Base-by-base conservation (phyloP, 2,797 vertebrate genomes). In the Anniella stebbinsi region DNA sequence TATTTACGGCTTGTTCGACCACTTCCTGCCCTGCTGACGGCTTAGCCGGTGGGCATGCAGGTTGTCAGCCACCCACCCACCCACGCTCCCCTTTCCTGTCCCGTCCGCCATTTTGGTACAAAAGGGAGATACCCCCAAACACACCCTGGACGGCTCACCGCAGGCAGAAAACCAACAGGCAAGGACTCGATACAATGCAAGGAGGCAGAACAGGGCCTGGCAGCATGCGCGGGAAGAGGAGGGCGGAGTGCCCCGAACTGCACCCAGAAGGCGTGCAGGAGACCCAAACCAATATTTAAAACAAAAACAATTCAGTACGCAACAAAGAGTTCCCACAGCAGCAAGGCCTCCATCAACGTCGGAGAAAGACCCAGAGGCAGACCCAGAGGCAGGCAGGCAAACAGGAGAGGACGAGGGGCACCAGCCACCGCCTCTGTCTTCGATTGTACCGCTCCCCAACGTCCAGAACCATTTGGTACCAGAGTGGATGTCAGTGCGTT, bases 81-180 rank as follows among this genome's bases (percentile, higher is more conserved):
- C 41, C 69, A 80, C 63, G 51, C 54, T 57, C 67, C 48, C 45
- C 41, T 45, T 54, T 67, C 83, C 11, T 82, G 81, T 84, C 93
- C 93, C 80, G 76, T 87, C 4, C 21, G 45, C 30, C 23, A 18
- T 45, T 88, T 45, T 90, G 84, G 88, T 87, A 85, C 4, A 1
- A 38, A 82, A 82, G 90, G 94, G 81, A 89, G 91, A 51, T 45
- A 86, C 81, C 95, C 93, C 95, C 80, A 5, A 92, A 93, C 3
- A 0, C 1, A 60, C 70, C 86, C 80, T 93, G 76, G 73, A 86
- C 84, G 87, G 94, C 93, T 93, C 91, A 93, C 93, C 93, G 30
- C 1, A 0, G 54, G 36, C 67, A 92, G 72, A 92, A 91, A 86
- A 87, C 80, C 0, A 0, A 41, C 17, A 21, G 67, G 78, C 17